Evolutionary conservation across 2,113 vertebrate genomes (phyloP).

Genomic region (Camelus dromedarius): DNA sequence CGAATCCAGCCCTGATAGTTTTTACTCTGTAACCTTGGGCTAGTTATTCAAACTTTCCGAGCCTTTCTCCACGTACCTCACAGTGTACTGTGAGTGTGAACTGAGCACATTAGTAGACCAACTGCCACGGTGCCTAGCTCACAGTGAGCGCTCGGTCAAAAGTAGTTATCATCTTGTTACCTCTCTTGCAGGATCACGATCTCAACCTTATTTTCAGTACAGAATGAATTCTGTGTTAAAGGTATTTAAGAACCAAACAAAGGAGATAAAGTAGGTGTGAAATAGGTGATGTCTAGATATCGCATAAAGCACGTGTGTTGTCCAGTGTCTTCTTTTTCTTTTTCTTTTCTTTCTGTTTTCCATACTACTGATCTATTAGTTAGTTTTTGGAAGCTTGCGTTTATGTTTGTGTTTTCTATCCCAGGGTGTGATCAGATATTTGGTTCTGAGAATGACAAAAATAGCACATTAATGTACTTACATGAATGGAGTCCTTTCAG

Average conservation of each 20-base stretch:
- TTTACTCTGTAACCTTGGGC: background rate
- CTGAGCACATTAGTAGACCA: background rate
- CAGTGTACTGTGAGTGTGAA: background rate
- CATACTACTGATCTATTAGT: background rate
- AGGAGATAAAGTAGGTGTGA: slow-evolving; percentile 21
- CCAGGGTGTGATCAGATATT: background rate
- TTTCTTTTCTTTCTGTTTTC: background rate
- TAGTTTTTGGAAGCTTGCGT: background rate
- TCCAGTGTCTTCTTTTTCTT: background rate
- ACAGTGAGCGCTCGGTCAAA: background rate
- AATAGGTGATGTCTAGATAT: background rate
- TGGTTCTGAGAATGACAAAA: slow-evolving; percentile 48
- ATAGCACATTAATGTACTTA: background rate
- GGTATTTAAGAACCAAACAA: background rate
- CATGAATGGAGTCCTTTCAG: background rate
- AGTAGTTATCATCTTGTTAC: background rate
- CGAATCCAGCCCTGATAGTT: background rate
- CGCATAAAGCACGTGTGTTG: background rate
- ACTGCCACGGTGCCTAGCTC: background rate
- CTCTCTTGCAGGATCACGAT: background rate
- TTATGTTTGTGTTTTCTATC: slow-evolving; percentile 13
- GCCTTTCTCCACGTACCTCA: background rate
- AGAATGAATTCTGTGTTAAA: slow-evolving; percentile 30
- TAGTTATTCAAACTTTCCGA: background rate
- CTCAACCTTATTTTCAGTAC: background rate